A percentile compares a stretch with the other conserved stretches of the same genome.
phyloP scores from a whole-genome alignment of 1,140 invertebrate genomes.

The Formica selysi region DNA sequence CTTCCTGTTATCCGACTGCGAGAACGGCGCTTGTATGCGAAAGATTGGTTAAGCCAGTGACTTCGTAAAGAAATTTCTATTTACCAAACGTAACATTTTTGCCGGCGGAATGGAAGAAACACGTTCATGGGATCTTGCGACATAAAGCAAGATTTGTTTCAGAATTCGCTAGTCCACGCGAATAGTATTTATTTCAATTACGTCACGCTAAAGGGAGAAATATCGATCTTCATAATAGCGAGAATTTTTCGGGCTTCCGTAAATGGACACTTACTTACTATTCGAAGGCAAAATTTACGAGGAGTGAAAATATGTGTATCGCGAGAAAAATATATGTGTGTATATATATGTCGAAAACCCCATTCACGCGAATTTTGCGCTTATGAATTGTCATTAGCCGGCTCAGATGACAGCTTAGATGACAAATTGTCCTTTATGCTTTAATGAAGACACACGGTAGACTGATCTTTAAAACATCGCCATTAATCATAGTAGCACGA shows the following conservation, averaged over 20 bases:
- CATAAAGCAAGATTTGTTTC: slow-evolving; percentile 60
- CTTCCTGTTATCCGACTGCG: slow-evolving; percentile 39
- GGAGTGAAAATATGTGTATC: slow-evolving; percentile 48
- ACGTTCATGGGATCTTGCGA: not conserved
- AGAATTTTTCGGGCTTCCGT: slow-evolving; percentile 25
- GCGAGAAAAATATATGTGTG: not conserved
- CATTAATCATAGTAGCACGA: not conserved
- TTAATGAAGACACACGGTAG: not conserved
- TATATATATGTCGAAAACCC: not conserved
- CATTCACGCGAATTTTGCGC: not conserved
- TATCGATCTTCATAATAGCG: slow-evolving; percentile 43
- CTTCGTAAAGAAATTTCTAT: slow-evolving; percentile 58
- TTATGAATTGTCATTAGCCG: not conserved
- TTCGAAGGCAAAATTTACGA: slow-evolving; percentile 50
- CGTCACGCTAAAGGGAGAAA: not conserved
- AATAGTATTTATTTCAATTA: slow-evolving; percentile 59
- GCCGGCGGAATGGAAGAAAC: slow-evolving; percentile 5
- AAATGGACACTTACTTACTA: slow-evolving; percentile 35
- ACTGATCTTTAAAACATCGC: slow-evolving; percentile 1
- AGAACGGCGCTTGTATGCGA: not conserved
- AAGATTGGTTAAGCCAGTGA: slow-evolving; percentile 46
- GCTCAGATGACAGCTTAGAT: slow-evolving; percentile 7
- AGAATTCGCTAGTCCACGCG: not conserved
- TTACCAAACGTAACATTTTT: slow-evolving; percentile 34
- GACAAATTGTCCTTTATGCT: not conserved